Evolutionary conservation across 1,140 invertebrate species (phyloP).

Genomic region (Uloborus diversus): DNA sequence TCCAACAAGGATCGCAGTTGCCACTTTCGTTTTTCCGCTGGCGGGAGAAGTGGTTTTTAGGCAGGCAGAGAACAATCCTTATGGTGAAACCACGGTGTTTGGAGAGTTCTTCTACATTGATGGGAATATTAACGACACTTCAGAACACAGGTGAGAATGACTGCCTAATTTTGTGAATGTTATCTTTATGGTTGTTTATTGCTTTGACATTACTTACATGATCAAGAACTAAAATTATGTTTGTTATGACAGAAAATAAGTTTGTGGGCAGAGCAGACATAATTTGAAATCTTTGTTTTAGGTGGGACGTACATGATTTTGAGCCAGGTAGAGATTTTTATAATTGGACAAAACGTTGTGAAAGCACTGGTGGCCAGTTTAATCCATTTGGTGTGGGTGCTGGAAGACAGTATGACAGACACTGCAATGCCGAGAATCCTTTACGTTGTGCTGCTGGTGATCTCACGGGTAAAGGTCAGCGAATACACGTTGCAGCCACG

Average conservation of each 20-base stretch:
- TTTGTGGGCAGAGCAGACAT: not conserved
- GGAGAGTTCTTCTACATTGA: constrained; percentile 82
- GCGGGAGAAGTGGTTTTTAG: constrained; percentile 85
- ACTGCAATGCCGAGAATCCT: constrained; percentile 65
- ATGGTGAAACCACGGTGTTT: constrained; percentile 67
- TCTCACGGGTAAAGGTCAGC: constrained; percentile 71
- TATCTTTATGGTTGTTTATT: not conserved
- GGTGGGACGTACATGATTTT: constrained; percentile 73
- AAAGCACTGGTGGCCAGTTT: constrained; percentile 78
- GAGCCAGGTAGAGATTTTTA: constrained; percentile 85
- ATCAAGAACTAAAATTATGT: no score
- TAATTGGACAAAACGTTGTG: constrained; percentile 83
- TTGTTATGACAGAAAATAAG: not conserved
- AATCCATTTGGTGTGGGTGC: constrained; percentile 79
- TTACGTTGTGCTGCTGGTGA: constrained; percentile 69
- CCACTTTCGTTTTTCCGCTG: constrained; percentile 78
- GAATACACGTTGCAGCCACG: constrained; percentile 56
- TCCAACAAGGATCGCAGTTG: constrained; percentile 64
- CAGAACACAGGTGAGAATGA: constrained; percentile 34
- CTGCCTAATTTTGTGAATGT: not conserved
- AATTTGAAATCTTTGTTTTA: not conserved
- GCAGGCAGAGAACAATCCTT: constrained; percentile 71
- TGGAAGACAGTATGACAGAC: constrained; percentile 54
- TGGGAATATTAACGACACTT: constrained; percentile 77
- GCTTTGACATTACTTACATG: not conserved